Base-by-base conservation (phyloP, 1,140 invertebrate genomes). In the Drosophila serrata region DNA sequence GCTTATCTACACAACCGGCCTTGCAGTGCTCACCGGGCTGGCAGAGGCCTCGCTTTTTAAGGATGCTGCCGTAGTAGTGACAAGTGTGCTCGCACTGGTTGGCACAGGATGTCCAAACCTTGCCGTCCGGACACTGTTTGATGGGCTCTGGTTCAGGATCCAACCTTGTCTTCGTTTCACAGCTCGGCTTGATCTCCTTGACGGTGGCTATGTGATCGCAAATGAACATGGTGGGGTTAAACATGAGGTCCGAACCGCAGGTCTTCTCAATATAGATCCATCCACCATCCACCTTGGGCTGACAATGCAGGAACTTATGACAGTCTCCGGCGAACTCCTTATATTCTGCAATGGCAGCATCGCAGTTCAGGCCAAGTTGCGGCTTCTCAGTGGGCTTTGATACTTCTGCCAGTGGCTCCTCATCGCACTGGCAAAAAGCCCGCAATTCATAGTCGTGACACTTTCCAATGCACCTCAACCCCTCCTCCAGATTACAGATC, bases 371-470 rank as follows among this genome's bases (percentile, higher is more conserved):
- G 2, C 90, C 91, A 4, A 81, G 84, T 56, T 82, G 79, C 12
- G 87, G 86, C 24, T 67, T 65, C 40, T 74, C 64, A 15, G 60
- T 78, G 1, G 85, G 78, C 3, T 70, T 75, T 3, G 46, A 39
- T 4, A 73, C 17, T 0, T 69, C 74, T 4, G 64, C 45, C 4
- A 45, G 43, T 5, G 73, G 68, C 15, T 90, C 85, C 8, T 79
- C 88, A 85, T 94, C 93, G 84, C 96, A 96, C 68, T 95, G 92
- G 86, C 96, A 97, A 29, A 95, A 93, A 33, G 96, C 94, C 29
- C 96, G 93, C 15, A 97, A 94, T 91, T 97, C 96, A 91, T 96
- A 97, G 87, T 97, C 96, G 31, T 93, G 92, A 84, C 95, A 96
- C 15, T 93, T 92, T 35, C 79, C 75, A 17, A 92, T 81, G 85